Conservation (phyloP, 2,888 invertebrate genomes). For the Mimas tiliae region DNA sequence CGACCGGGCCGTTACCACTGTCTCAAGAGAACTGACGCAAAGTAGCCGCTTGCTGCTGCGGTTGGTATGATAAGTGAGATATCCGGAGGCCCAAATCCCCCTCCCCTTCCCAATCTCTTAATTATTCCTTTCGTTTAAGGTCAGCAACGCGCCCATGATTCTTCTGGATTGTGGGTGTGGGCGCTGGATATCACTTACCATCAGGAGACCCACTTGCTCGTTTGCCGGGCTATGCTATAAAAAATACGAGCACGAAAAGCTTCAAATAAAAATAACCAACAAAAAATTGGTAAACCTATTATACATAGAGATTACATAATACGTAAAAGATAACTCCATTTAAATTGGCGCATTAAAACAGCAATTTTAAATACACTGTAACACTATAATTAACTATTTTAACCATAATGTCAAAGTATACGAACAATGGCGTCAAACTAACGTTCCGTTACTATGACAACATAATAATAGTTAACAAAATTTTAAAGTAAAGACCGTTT, state of each 20-base stretch:
- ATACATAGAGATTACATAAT: background rate
- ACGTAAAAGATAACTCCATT: background rate
- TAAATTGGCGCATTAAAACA: background rate
- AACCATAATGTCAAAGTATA: constrained; percentile 13
- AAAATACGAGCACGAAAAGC: background rate
- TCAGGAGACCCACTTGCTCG: too few species aligned
- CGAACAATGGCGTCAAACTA: constrained; percentile 36
- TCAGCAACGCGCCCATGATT: too few species aligned
- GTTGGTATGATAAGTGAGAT: too few species aligned
- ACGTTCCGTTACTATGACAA: constrained; percentile 68
- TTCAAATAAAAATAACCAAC: background rate
- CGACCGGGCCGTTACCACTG: background rate
- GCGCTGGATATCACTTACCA: too few species aligned
- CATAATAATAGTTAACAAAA: constrained; percentile 67
- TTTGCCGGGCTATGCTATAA: too few species aligned
- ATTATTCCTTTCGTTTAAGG: too few species aligned
- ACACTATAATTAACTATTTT: constrained; percentile 19
- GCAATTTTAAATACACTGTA: background rate
- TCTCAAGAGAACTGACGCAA: background rate
- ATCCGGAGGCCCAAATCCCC: too few species aligned
- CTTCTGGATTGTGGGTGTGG: too few species aligned
- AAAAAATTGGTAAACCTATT: background rate
- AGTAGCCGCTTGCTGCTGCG: too few species aligned
- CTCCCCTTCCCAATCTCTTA: too few species aligned
- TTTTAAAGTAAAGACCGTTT: constrained; percentile 57